Conservation (phyloP, 2,113 vertebrate species). For the Pleuronectes platessa region DNA sequence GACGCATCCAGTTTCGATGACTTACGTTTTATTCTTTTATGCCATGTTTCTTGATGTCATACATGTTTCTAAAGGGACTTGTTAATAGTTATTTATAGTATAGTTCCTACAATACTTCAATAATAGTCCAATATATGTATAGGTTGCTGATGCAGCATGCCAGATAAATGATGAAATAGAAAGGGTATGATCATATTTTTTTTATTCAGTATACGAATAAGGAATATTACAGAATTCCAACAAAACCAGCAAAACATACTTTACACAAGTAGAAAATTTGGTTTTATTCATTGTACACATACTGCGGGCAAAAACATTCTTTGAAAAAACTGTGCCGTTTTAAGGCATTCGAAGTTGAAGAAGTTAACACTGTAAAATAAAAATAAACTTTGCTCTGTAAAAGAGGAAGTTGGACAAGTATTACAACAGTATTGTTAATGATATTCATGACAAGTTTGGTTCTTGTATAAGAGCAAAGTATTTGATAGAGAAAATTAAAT, state of each 20-base stretch:
- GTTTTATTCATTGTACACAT: constrained; percentile 66
- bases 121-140: background rate
- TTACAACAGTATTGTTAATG: constrained; percentile 40
- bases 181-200: constrained; percentile 24
- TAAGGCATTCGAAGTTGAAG: constrained; percentile 68
- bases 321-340: constrained; percentile 67
- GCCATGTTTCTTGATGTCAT: background rate
- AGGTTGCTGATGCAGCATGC: background rate
- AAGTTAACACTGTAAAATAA: constrained; percentile 65
- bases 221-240: constrained; percentile 61
- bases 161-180: constrained; percentile 3
- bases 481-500: constrained; percentile 11
- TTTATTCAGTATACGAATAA: constrained; percentile 67
- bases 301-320: constrained; percentile 73
- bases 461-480: constrained; percentile 28
- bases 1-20: background rate
- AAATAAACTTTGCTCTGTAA: constrained; percentile 60
- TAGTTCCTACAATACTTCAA: background rate
- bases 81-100: background rate
- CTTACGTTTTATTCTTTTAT: background rate
- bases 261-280: constrained; percentile 71
- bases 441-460: constrained; percentile 18
- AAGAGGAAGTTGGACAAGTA: constrained; percentile 58
- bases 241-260: constrained; percentile 64
- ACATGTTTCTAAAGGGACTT: no score